A percentile compares a stretch with the other conserved stretches of the same genome.
Evolutionary conservation across 2,888 invertebrate species (phyloP).

Genomic region (Acanthosoma haemorrhoidale): DNA sequence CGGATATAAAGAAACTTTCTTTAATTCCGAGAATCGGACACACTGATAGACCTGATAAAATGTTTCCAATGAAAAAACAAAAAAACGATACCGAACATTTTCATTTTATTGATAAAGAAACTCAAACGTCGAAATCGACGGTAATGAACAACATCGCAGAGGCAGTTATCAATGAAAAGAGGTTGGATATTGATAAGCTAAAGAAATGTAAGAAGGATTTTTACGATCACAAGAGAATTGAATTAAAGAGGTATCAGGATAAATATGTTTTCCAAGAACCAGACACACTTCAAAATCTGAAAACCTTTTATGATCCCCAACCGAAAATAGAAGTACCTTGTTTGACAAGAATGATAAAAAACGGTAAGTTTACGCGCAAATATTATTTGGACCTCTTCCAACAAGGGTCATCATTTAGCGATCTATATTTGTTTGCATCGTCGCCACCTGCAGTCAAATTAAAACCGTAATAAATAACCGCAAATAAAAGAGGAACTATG

Average conservation of each 20-base stretch:
- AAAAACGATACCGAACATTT: too few species aligned
- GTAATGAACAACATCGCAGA: background rate
- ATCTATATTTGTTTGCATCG: too few species aligned
- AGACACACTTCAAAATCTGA: background rate
- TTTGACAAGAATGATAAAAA: background rate
- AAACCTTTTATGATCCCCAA: background rate
- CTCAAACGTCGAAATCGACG: background rate
- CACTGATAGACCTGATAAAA: background rate
- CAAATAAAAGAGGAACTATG: too few species aligned
- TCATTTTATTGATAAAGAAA: background rate
- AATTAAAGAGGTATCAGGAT: background rate
- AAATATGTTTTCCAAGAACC: background rate
- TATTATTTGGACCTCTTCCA: background rate
- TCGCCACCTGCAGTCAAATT: too few species aligned
- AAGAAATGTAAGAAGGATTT: background rate
- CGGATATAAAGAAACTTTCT: background rate
- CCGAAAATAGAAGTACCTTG: background rate
- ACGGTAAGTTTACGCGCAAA: background rate
- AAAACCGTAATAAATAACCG: too few species aligned
- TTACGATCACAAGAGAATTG: background rate
- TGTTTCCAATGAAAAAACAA: background rate
- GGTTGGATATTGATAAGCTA: background rate
- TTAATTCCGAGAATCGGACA: background rate
- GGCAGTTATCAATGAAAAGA: background rate
- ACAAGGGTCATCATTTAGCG: too few species aligned